Base-by-base conservation (phyloP, 2,888 invertebrate species). In the Polydrusus tereticollis region DNA sequence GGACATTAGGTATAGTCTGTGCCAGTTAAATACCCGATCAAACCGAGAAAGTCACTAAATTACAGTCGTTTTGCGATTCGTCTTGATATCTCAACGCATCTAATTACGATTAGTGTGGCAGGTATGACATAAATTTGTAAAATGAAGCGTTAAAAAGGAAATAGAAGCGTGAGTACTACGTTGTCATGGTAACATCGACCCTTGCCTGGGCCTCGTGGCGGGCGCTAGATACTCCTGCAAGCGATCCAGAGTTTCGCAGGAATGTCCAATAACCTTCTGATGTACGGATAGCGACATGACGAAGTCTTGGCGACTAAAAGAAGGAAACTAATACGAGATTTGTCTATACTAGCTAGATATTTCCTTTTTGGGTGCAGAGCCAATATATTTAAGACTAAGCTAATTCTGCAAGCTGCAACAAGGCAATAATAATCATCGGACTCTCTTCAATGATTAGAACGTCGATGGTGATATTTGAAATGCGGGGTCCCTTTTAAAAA, bases 111-210 rank as follows among this genome's bases (percentile, higher is more conserved):
- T 64, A 58, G 72, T 50, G 72, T 59, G 64, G 38, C 58, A 72
- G 68, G 72, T 72, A 68, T 72, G 68, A 72, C 68, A 72, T 68
- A 68, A 78, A 76, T 76, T 78, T 77, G 80, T 78, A 80, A 79
- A 80, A 80, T 79, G 79, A 79, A 75, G 80, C 80, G 78, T 78
- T 79, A 80, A 80, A 79, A 76, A 67, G 78, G 79, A 80, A 80
- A 79, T 79, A 79, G 80, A 79, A 77, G 78, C 77, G 79, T 78
- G 79, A 80, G 80, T 81, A 81, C 81, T 80, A 81, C 76, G 80
- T 81, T 76, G 76, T 78, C 77, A 81, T 81, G 79, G 80, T 78
- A 80, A 80, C 80, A 81, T 81, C 81, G 81, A 81, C 80, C 81
- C 59, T 73, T 77, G 78, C 72, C 75, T 72, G 72, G 75, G 69